Conservation (phyloP, 2,113 vertebrate species). For the human (Homo sapiens) region DNA sequence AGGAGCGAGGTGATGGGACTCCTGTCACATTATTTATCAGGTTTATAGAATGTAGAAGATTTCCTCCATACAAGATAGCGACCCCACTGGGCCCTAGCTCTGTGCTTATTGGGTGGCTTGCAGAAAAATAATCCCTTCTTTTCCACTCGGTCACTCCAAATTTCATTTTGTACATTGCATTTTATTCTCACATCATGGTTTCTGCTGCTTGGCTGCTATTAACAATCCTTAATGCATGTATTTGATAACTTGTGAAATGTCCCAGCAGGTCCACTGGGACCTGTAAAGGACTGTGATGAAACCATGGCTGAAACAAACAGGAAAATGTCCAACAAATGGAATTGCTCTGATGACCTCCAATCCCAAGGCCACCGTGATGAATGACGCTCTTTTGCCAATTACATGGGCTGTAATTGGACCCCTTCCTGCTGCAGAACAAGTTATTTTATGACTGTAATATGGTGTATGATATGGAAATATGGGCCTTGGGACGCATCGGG, state of each 20-base stretch:
- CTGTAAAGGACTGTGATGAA: constrained; percentile 22
- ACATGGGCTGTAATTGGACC: constrained; percentile 32
- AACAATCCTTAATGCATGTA: constrained; percentile 52
- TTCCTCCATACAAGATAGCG: not conserved
- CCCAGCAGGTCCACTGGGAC: constrained; percentile 27
- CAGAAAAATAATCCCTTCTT: not conserved
- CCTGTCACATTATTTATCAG: not conserved
- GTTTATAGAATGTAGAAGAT: constrained; percentile 16
- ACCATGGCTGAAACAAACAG: constrained; percentile 33
- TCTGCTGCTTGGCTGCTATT: constrained; percentile 59
- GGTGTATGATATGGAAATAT: constrained; percentile 39
- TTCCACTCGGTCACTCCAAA: constrained; percentile 46
- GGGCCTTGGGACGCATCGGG: constrained; percentile 22
- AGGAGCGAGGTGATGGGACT: not conserved
- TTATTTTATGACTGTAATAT: constrained; percentile 53
- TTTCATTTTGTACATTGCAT: constrained; percentile 27
- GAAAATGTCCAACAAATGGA: constrained; percentile 42
- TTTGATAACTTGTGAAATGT: constrained; percentile 68
- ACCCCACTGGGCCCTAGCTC: not conserved
- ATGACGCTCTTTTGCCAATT: constrained; percentile 50
- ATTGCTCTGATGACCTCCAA: constrained; percentile 21
- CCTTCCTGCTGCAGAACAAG: constrained; percentile 20
- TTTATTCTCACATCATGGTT: constrained; percentile 58
- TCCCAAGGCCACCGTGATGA: constrained; percentile 17
- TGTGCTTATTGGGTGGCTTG: not conserved